Percentiles rank a stretch among this genome's conserved stretches.
phyloP scores from a whole-genome alignment of 2,797 vertebrate genomes.

The Channallabes apus region DNA sequence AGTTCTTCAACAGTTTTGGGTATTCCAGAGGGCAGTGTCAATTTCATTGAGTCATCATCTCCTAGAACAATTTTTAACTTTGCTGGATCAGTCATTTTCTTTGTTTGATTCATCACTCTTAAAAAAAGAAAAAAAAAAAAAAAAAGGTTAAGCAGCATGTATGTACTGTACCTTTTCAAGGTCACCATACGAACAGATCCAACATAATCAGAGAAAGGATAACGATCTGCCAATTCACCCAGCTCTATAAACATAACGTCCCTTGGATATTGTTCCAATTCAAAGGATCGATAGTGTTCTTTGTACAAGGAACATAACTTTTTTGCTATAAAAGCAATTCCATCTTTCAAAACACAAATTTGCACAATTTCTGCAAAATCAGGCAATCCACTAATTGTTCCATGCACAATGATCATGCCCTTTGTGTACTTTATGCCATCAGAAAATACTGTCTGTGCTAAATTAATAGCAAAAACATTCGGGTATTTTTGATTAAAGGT shows the following conservation, averaged over 20 bases:
- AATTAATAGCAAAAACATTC: neutral
- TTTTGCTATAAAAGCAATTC: no score
- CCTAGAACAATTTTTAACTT: neutral
- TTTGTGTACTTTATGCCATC: conserved; percentile 9
- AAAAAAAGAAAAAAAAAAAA: neutral
- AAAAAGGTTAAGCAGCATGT: neutral
- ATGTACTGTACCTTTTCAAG: neutral
- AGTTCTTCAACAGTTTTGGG: conserved; percentile 40
- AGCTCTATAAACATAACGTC: neutral
- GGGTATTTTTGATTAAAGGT: neutral
- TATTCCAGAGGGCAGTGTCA: conserved; percentile 38
- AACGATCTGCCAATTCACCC: neutral
- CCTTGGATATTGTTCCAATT: neutral
- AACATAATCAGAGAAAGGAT: neutral
- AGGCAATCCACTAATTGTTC: conserved; percentile 24
- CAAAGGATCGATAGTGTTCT: no score
- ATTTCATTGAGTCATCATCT: neutral
- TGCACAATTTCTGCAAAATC: conserved; percentile 43
- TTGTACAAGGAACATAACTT: no score
- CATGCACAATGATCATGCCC: conserved; percentile 41
- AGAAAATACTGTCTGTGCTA: neutral
- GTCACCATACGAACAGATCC: neutral
- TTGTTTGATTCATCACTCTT: neutral
- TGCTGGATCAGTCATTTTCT: conserved; percentile 1
- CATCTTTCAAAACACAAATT: no score